Conservation (phyloP, 2,797 vertebrate genomes). For the Pangasius mekongensis region DNA sequence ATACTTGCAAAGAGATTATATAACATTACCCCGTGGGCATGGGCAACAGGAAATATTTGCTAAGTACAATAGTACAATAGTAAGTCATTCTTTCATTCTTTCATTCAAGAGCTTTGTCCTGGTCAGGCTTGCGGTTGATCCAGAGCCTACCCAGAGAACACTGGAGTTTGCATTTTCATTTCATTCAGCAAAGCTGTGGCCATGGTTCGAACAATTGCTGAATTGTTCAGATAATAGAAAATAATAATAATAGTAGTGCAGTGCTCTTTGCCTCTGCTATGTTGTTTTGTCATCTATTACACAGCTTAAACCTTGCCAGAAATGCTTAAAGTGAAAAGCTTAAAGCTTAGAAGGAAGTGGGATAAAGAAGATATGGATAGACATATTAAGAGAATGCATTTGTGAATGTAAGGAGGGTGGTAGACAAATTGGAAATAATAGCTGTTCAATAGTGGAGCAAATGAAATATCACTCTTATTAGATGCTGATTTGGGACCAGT, state of each 20-base stretch:
- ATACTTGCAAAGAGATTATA: not conserved
- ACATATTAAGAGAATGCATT: not conserved
- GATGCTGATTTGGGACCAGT: constrained; percentile 7
- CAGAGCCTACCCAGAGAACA: not conserved
- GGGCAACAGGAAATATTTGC: not conserved
- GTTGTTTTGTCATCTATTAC: not conserved
- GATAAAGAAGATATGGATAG: not conserved
- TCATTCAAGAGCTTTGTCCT: not conserved
- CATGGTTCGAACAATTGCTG: not conserved
- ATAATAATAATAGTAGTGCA: not conserved
- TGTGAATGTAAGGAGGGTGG: not conserved
- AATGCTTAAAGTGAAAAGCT: not conserved
- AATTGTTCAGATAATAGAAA: not conserved
- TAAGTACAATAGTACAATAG: constrained; percentile 17
- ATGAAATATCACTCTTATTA: not conserved
- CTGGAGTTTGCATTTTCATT: not conserved
- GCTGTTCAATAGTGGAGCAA: not conserved
- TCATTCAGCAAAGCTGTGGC: not conserved
- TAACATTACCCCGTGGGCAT: not conserved
- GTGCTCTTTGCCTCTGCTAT: not conserved
- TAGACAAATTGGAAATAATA: not conserved
- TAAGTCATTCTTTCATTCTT: not conserved
- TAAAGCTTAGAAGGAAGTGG: no score
- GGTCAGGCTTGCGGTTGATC: no score
- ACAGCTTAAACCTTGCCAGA: not conserved